Base-by-base conservation (phyloP, 2,888 invertebrate genomes). In the Idaea biselata region DNA sequence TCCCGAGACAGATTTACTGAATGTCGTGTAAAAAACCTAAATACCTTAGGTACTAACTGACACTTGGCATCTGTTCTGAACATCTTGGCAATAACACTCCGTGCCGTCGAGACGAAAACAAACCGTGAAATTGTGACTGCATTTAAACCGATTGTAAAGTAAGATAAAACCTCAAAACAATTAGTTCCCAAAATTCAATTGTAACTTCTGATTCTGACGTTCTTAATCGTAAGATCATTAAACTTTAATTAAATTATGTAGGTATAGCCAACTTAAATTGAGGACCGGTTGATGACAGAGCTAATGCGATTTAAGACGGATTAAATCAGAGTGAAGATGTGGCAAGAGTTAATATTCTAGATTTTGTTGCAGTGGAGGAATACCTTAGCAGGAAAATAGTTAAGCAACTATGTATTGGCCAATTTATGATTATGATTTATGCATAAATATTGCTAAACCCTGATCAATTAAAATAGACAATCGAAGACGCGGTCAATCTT, bases 61-160 rank as follows among this genome's bases (percentile, higher is more conserved):
- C 74, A 77, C 76, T 84, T 88, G 86, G 84, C 87, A 86, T 78
- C 78, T 74, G 73, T 69, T 75, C 77, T 74, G 68, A 79, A 78
- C 81, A 83, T 84, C 84, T 87, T 86, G 84, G 77, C 83, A 86
- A 84, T 83, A 82, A 83, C 70, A 77, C 72, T 44, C 25, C 25
- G 58, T 44, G 58, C 58, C 60, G 18, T 18, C 53, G 44, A 68
- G 64, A 67, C 57, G 67, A 68, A 65, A 60, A 63, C 65, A 63
- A 65, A 61, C 61, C 58, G 61, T 58, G 60, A 61, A 68, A 67
- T 53, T 58, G 56, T 44, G 44, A 44, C 44, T 44, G 44, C 44
- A 44, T 44, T 44, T 44, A 44, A 44, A 44, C 44, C 44, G 11
- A 44, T 44, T 44, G 8, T 11, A 44, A 44, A 44, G 44, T 14